A percentile compares a stretch with the other conserved stretches of the same genome.
phyloP scores from a whole-genome alignment of 2,797 vertebrate species.

The Macropodus opercularis region DNA sequence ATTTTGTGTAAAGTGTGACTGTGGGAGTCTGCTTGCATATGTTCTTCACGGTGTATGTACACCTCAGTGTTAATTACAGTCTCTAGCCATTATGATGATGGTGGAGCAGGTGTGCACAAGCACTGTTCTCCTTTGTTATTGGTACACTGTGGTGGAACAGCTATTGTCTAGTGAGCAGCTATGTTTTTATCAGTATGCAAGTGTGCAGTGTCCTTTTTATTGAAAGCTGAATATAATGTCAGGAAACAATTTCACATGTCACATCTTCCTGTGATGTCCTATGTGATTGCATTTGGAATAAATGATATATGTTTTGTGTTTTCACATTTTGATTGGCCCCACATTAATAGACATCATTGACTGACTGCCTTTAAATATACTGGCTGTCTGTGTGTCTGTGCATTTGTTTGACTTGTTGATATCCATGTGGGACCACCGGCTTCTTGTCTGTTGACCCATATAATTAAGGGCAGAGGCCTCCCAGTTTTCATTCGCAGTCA shows the following conservation, averaged over 20 bases:
- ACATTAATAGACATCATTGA: constrained; percentile 53
- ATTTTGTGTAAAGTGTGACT: constrained; percentile 45
- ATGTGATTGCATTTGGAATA: background rate
- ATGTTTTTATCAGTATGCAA: constrained; percentile 30
- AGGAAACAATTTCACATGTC: background rate
- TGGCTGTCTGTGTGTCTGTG: constrained; percentile 46
- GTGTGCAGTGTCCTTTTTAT: constrained; percentile 20
- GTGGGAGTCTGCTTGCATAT: constrained; percentile 25
- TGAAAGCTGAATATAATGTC: constrained; percentile 4
- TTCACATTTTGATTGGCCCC: constrained; percentile 33
- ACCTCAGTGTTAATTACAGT: constrained; percentile 44
- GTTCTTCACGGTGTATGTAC: constrained; percentile 12
- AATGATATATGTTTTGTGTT: constrained; percentile 1
- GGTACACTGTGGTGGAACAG: constrained; percentile 25
- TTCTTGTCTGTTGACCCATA: constrained; percentile 68
- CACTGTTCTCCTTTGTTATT: constrained; percentile 48
- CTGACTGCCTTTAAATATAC: constrained; percentile 52
- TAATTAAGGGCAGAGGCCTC: constrained; percentile 73
- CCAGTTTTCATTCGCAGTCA: constrained; percentile 41
- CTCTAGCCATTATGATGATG: constrained; percentile 42
- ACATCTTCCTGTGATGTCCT: background rate
- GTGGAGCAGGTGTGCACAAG: constrained; percentile 50
- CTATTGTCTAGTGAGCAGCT: constrained; percentile 51
- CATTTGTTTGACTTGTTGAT: constrained; percentile 72
- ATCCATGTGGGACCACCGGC: constrained; percentile 56